Percentiles rank a stretch among this genome's conserved stretches.
Evolutionary conservation across 2,113 vertebrate genomes (phyloP).

Genomic region (Patagioenas fasciata): DNA sequence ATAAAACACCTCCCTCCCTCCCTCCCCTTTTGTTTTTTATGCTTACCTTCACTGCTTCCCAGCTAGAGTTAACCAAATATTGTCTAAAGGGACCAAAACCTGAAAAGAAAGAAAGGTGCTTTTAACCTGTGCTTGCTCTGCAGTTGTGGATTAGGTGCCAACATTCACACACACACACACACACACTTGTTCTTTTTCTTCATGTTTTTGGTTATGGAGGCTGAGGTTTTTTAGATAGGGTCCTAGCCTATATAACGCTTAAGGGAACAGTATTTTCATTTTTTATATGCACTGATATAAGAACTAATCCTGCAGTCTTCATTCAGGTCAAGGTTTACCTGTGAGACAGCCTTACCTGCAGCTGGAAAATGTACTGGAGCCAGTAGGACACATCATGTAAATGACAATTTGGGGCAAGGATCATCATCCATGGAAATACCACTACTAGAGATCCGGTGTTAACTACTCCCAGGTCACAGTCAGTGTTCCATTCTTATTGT

Average conservation of each 20-base stretch:
- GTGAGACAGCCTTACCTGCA: background rate
- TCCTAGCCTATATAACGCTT: background rate
- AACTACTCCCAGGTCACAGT: background rate
- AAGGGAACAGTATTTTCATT: background rate
- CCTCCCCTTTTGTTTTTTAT: background rate
- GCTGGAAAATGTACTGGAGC: background rate
- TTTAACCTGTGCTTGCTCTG: background rate
- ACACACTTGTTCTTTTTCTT: background rate
- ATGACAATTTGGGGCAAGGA: background rate
- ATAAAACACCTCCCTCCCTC: background rate
- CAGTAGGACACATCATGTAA: background rate
- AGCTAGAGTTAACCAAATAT: slow-evolving; percentile 84
- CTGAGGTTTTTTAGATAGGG: background rate
- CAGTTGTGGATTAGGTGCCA: background rate
- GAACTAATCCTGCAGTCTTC: background rate
- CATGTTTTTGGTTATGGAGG: background rate
- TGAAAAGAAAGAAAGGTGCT: slow-evolving; percentile 48
- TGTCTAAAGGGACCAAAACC: slow-evolving; percentile 86
- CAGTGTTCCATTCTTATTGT: background rate
- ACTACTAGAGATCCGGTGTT: background rate
- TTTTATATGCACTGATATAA: background rate
- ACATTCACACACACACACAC: background rate
- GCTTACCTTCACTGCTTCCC: slow-evolving; percentile 85
- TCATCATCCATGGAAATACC: background rate
- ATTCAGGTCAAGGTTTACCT: background rate